A percentile compares a stretch with the other conserved stretches of the same genome.
These are phyloP conservation scores for Hypena proboscidalis DNA, from an alignment of 2,888 invertebrate species.

Conservation along the genomic window DNA sequence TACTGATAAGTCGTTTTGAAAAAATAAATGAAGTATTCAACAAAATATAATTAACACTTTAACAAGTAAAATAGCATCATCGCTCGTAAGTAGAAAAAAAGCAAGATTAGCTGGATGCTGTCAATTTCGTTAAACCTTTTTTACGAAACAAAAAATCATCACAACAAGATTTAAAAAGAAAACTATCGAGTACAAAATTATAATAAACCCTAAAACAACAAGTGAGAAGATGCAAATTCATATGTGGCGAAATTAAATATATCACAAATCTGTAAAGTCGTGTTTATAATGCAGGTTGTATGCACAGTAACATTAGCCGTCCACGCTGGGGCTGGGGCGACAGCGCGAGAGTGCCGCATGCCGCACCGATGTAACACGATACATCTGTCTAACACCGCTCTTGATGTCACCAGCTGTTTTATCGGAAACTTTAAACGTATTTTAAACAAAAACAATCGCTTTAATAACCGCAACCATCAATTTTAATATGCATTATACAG, in stretches of 20 bases:
- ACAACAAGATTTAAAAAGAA: background rate
- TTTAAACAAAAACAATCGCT: slow-evolving; percentile 21
- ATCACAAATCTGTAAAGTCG: slow-evolving; percentile 48
- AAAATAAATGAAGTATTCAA: too few species aligned
- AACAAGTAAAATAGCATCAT: too few species aligned
- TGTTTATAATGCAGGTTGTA: slow-evolving; percentile 69
- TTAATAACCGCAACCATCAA: slow-evolving; percentile 39
- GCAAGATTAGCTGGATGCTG: too few species aligned
- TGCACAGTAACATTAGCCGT: slow-evolving; percentile 75
- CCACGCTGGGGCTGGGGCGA: slow-evolving; percentile 50
- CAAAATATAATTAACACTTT: too few species aligned
- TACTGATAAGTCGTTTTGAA: too few species aligned
- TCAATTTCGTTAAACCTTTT: too few species aligned
- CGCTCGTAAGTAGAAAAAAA: too few species aligned
- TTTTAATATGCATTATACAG: slow-evolving; percentile 17
- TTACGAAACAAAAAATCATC: slow-evolving; percentile 2
- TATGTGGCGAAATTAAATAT: slow-evolving; percentile 12
- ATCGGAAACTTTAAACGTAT: slow-evolving; percentile 31
- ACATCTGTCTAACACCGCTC: slow-evolving; percentile 45
- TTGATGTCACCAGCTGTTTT: slow-evolving; percentile 49
- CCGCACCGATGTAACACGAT: slow-evolving; percentile 57
- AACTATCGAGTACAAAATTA: background rate
- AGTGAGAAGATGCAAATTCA: slow-evolving; percentile 3
- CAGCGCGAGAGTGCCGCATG: slow-evolving; percentile 63
- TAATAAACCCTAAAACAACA: slow-evolving; percentile 2